Evolutionary conservation across 2,888 invertebrate genomes (phyloP).

Genomic region (Tenodera sinensis): DNA sequence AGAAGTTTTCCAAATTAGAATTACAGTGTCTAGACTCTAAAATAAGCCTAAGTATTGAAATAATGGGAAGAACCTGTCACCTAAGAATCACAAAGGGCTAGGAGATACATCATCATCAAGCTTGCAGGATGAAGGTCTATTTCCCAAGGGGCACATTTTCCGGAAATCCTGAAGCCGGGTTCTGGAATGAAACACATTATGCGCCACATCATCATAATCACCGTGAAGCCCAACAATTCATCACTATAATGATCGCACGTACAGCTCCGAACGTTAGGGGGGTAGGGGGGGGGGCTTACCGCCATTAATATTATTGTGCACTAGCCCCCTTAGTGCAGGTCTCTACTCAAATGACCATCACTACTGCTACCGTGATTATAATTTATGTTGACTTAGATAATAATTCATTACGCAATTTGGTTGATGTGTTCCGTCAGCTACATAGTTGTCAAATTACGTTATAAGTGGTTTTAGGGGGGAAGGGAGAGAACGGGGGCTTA

Average conservation of each 20-base stretch:
- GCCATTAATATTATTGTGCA: slow-evolving; percentile 14
- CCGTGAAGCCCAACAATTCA: slow-evolving; percentile 7
- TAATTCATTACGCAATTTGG: slow-evolving; percentile 18
- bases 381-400: slow-evolving; percentile 17
- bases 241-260: slow-evolving; percentile 12
- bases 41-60: neutral
- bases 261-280: neutral
- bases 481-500: neutral
- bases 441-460: slow-evolving; percentile 15
- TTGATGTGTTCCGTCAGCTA: slow-evolving; percentile 17
- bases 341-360: neutral
- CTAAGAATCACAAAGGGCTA: neutral
- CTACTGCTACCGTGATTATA: neutral
- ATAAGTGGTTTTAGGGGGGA: slow-evolving; percentile 10
- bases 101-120: neutral
- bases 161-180: neutral
- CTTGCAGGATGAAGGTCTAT: neutral
- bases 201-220: slow-evolving; percentile 11
- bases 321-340: neutral
- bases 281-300: neutral
- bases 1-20: too few relatives aligned
- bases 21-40: too few relatives aligned
- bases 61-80: neutral
- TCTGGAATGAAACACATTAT: neutral
- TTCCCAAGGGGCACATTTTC: neutral